Evolutionary conservation across 92 coral and sea anemone genomes (phyloP), one percentile per base, ranked within the genome.

Genomic region (Meandrina meandrites): DNA sequence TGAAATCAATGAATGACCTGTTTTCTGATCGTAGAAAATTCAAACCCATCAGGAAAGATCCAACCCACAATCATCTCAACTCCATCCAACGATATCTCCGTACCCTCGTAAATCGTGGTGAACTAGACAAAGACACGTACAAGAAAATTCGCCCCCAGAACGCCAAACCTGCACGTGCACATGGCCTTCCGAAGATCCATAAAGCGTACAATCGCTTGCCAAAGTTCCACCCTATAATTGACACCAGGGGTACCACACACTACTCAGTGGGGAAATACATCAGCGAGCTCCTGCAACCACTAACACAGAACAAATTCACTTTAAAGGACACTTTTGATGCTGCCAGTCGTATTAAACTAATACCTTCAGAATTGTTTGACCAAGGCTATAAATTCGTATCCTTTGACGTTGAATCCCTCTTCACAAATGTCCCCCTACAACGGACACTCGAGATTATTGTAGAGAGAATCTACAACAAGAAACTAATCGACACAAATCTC

Each of bases 171-270:
- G 91, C 70, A 0, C 73, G 84, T 37, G 84, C 88, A 22, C 93
- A 87, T 60, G 91, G 93, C 51, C 68, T 90, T 35, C 93, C 91
- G 21, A 87, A 87, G 83, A 90, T 79, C 73, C 84, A 90, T 36
- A 88, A 88, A 54, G 11, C 36, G 35, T 88, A 24, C 50, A 75
- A 27, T 24, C 30, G 58, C 76, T 16, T 88, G 16, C 87, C 87
- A 32, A 81, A 81, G 64, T 81, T 88, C 68, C 90, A 76, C 50
- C 90, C 81, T 27, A 81, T 81, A 32, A 75, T 81, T 4, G 83
- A 88, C 48, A 88, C 87, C 19, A 88, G 87, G 21, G 68, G 81
- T 3, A 86, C 84, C 3, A 56, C 62, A 56, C 62, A 56, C 9
- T 54, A 75, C 84, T 62, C 27, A 16, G 88, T 89, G 47, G 88